Evolutionary conservation across 2,797 vertebrate genomes (phyloP), one percentile per base, ranked within the genome.

Genomic region (Myioborus melanocephalus): DNA sequence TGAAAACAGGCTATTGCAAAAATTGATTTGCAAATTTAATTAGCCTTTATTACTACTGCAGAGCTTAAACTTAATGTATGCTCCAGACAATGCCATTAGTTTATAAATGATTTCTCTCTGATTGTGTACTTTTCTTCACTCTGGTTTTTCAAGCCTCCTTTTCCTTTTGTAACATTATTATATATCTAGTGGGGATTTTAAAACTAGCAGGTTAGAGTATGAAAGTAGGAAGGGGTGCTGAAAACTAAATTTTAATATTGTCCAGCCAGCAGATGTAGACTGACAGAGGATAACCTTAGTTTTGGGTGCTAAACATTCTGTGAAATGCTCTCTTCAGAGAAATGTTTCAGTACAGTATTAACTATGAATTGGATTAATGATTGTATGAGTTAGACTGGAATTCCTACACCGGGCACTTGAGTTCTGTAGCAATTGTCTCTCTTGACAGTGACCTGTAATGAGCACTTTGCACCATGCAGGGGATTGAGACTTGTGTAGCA

Each of bases 1-100:
- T 93, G 68, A 85, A 87, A 94, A 72, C 27, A 76, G 27, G 8
- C 64, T 83, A 59, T 69, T 91, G 50, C 89, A 63, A 73, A 82
- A 87, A 92, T 57, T 63, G 50, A 87, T 94, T 68, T 87, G 28
- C 24, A 85, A 27, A 73, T 79, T 79, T 72, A 72, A 89, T 89
- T 84, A 66, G 16, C 41, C 34, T 89, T 91, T 93, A 50, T 83
- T 89, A 41, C 35, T 68, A 20, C 34, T 41, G 24, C 75, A 60
- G 77, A 87, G 26, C 30, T 22, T 65, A 12, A 61, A 34, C 63
- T 85, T 91, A 77, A 52, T 84, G 39, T 83, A 35, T 1, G 12
- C 46, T 91, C 57, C 28, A 87, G 47, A 46, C 64, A 23, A 23
- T 37, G 23, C 18, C 12, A 49, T 89, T 73, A 72, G 19, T 89